Evolutionary conservation across 1,140 invertebrate genomes (phyloP).

Genomic region (Drosophila sechellia): DNA sequence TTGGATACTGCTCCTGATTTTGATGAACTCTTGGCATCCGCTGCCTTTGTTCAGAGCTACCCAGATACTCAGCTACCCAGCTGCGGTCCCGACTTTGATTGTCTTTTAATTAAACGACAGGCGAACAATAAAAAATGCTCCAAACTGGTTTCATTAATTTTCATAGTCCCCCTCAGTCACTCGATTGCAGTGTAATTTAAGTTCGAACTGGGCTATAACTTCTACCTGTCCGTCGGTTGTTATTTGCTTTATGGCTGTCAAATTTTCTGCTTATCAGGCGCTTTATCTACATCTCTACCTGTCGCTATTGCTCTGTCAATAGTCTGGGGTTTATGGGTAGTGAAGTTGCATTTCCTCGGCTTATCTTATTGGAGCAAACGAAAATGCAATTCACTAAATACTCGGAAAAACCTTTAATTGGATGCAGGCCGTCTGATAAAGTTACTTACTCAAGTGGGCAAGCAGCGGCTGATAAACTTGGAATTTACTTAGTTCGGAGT

Average conservation of each 20-base stretch:
- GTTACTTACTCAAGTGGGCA: slow-evolving; percentile 41
- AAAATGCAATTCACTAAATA: slow-evolving; percentile 38
- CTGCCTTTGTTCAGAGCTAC: slow-evolving; percentile 30
- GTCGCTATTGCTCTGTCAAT: slow-evolving; percentile 58
- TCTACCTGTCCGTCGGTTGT: slow-evolving; percentile 47
- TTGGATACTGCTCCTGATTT: slow-evolving; percentile 39
- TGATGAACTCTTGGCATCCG: slow-evolving; percentile 44
- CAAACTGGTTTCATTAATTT: slow-evolving; percentile 72
- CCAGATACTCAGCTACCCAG: slow-evolving; percentile 14
- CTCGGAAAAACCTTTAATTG: slow-evolving; percentile 62
- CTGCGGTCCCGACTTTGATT: slow-evolving; percentile 64
- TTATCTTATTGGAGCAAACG: slow-evolving; percentile 65
- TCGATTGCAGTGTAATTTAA: slow-evolving; percentile 27
- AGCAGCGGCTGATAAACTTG: slow-evolving; percentile 50
- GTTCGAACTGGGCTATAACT: slow-evolving; percentile 40
- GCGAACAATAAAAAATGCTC: slow-evolving; percentile 63
- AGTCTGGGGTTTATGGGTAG: slow-evolving; percentile 32
- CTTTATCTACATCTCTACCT: slow-evolving; percentile 53
- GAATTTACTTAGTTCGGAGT: slow-evolving; percentile 32
- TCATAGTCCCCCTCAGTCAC: neutral
- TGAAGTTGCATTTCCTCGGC: slow-evolving; percentile 34
- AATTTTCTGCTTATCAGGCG: slow-evolving; percentile 72
- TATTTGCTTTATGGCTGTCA: slow-evolving; percentile 74
- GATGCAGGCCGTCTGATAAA: slow-evolving; percentile 45
- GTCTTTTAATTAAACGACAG: slow-evolving; percentile 78